phyloP scores from a whole-genome alignment of 2,888 invertebrate genomes.

The Chrysodeixis includens region DNA sequence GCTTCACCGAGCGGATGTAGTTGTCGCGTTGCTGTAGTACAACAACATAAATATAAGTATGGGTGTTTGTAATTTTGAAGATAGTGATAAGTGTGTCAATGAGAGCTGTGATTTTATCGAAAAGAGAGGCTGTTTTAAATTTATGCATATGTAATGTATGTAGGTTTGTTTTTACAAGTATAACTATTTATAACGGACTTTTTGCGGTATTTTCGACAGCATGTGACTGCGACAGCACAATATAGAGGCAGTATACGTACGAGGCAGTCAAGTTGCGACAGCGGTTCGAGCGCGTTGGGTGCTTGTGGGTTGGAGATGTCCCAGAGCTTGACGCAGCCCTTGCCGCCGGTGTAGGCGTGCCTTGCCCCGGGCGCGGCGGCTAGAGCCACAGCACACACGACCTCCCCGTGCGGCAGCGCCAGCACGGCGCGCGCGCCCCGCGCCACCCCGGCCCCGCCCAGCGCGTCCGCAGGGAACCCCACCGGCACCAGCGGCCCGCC shows the following conservation, averaged over 20 bases:
- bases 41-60: background rate
- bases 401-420: slow-evolving; percentile 97
- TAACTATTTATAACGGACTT: no score
- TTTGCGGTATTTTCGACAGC: no score
- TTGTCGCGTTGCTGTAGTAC: slow-evolving; percentile 95
- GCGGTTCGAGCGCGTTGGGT: slow-evolving; percentile 95
- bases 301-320: slow-evolving; percentile 96
- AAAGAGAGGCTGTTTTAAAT: no score
- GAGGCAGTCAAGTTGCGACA: slow-evolving; percentile 97
- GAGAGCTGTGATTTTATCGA: no score
- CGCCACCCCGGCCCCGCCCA: slow-evolving; percentile 97
- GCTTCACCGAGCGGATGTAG: slow-evolving; percentile 97
- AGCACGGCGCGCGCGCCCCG: slow-evolving; percentile 96
- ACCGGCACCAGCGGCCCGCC: slow-evolving; percentile 97
- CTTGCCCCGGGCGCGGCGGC: slow-evolving; percentile 92
- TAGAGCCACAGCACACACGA: slow-evolving; percentile 99
- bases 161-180: no score
- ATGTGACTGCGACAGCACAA: background rate
- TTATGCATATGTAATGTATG: no score
- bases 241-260: slow-evolving; percentile 79
- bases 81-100: no score
- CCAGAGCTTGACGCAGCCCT: slow-evolving; percentile 99
- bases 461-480: slow-evolving; percentile 98
- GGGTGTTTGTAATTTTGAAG: no score
- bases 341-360: slow-evolving; percentile 99